A percentile compares a stretch with the other conserved stretches of the same genome.
phyloP scores from a whole-genome alignment of 1,140 invertebrate species.

The Cecropterus lyciades region DNA sequence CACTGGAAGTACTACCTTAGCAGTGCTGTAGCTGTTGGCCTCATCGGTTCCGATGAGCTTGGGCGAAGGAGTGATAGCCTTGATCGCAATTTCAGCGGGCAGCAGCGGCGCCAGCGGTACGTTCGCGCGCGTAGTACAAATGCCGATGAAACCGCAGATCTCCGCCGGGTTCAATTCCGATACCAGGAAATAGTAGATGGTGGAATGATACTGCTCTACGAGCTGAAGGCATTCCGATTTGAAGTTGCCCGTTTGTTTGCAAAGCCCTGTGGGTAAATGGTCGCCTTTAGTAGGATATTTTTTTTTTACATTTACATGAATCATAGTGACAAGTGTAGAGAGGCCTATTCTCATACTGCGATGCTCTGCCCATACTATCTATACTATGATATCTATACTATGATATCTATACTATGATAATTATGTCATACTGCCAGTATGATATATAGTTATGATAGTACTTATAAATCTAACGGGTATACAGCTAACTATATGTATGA shows the following conservation, averaged over 20 bases:
- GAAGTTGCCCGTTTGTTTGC: slow-evolving; percentile 91
- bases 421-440: no score
- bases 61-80: slow-evolving; percentile 42
- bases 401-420: no score
- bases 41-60: slow-evolving; percentile 69
- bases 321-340: not conserved
- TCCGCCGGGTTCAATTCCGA: slow-evolving; percentile 88
- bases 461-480: no score
- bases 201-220: slow-evolving; percentile 90
- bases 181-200: slow-evolving; percentile 89
- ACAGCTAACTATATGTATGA: no score
- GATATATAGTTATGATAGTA: no score
- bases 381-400: no score
- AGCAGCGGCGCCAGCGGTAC: slow-evolving; percentile 85
- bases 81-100: slow-evolving; percentile 74
- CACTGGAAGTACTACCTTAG: no score
- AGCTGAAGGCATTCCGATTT: slow-evolving; percentile 87
- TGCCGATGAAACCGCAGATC: slow-evolving; percentile 88
- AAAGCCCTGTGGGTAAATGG: slow-evolving; percentile 84
- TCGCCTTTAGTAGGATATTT: not conserved
- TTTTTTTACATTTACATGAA: no score
- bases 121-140: slow-evolving; percentile 85
- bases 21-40: slow-evolving; percentile 59
- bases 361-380: no score
- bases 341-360: no score